Evolutionary conservation across 2,113 vertebrate species (phyloP).

Genomic region (Kryptolebias marmoratus): DNA sequence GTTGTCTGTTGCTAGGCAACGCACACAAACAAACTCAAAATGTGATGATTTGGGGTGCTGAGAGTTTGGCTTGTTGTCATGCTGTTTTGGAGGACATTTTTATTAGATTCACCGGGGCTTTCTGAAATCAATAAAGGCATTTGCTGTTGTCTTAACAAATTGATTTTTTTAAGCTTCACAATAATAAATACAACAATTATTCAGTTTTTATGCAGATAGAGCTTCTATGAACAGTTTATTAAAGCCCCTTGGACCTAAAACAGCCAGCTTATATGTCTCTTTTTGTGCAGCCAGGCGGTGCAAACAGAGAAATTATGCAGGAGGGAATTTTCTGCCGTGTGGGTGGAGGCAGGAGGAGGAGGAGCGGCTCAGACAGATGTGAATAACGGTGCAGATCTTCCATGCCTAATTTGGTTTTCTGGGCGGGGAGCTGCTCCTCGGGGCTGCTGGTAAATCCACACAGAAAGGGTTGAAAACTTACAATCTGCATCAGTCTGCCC

Average conservation of each 20-base stretch:
- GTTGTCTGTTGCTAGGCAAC: constrained; percentile 34
- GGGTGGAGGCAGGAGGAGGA: constrained; percentile 5
- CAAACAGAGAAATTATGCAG: not conserved
- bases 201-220: not conserved
- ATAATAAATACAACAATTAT: not conserved
- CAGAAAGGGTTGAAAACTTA: constrained; percentile 24
- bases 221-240: not conserved
- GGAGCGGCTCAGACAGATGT: constrained; percentile 43
- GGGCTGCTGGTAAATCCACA: constrained; percentile 31
- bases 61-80: constrained; percentile 6
- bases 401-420: constrained; percentile 72
- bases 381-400: constrained; percentile 63
- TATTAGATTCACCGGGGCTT: not conserved
- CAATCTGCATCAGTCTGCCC: constrained; percentile 4
- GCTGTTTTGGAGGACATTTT: not conserved
- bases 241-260: not conserved
- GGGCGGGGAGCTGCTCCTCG: constrained; percentile 55
- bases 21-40: constrained; percentile 36
- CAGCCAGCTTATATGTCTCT: not conserved
- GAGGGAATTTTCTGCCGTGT: not conserved
- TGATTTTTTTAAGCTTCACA: not conserved
- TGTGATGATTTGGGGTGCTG: not conserved
- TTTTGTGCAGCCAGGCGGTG: not conserved
- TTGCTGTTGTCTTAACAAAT: not conserved
- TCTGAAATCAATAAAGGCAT: not conserved